phyloP scores from a whole-genome alignment of 1,140 invertebrate genomes.

The Drosophila tristis region DNA sequence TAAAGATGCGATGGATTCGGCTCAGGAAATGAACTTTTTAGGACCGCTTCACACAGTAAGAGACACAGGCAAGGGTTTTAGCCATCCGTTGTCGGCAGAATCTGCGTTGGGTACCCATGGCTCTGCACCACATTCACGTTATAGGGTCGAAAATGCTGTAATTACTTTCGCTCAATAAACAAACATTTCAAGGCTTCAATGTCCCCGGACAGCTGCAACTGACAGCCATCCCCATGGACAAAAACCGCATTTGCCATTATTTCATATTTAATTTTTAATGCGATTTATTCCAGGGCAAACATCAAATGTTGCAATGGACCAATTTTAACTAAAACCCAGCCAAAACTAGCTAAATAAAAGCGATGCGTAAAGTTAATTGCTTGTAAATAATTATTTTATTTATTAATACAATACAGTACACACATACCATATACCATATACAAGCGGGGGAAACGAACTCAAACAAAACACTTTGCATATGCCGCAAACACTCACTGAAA shows the following conservation, averaged over 20 bases:
- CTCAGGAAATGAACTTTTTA: too few species aligned
- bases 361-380: slow-evolving; percentile 68
- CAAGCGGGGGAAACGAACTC: slow-evolving; percentile 50
- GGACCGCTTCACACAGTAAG: too few species aligned
- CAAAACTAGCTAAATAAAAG: slow-evolving; percentile 50
- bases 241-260: slow-evolving; percentile 17
- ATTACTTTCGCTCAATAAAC: too few species aligned
- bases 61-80: too few species aligned
- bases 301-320: slow-evolving; percentile 23
- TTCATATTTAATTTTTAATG: slow-evolving; percentile 8
- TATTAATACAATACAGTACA: slow-evolving; percentile 61
- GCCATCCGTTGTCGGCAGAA: too few species aligned
- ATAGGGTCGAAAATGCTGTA: too few species aligned
- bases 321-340: slow-evolving; percentile 44
- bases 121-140: too few species aligned
- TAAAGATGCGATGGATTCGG: too few species aligned
- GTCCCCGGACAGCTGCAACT: too few species aligned
- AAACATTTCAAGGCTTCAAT: too few species aligned
- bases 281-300: slow-evolving; percentile 1
- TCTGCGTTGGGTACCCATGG: too few species aligned
- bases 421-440: slow-evolving; percentile 4
- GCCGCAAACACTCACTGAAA: slow-evolving; percentile 12
- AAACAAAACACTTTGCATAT: slow-evolving; percentile 54
- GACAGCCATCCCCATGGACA: slow-evolving; percentile 2
- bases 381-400: slow-evolving; percentile 82